phyloP scores from a whole-genome alignment of 2,888 invertebrate genomes.

The Drosophila kokeensis region DNA sequence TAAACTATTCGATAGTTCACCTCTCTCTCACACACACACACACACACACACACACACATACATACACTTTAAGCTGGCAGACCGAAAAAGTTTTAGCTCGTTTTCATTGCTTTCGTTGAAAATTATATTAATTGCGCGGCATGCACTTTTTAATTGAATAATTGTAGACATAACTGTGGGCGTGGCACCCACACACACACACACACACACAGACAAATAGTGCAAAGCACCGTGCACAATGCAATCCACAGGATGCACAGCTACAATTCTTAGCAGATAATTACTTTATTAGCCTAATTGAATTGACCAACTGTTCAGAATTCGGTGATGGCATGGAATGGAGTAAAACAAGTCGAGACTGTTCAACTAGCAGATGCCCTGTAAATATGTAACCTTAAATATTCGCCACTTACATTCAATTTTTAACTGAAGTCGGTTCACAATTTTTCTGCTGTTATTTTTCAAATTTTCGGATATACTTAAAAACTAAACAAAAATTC shows the following conservation, averaged over 20 bases:
- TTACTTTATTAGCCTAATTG: conserved; percentile 5
- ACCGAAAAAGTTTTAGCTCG: conserved; percentile 53
- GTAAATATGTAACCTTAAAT: background rate
- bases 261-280: background rate
- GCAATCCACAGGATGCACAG: background rate
- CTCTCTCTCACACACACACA: background rate
- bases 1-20: conserved; percentile 5
- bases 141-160: conserved; percentile 77
- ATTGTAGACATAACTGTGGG: conserved; percentile 64
- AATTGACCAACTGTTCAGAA: background rate
- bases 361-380: background rate
- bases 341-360: background rate
- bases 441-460: background rate
- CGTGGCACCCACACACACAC: conserved; percentile 26
- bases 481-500: no score
- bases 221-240: background rate
- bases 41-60: conserved; percentile 2
- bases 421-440: background rate
- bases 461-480: no score
- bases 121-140: conserved; percentile 68
- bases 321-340: background rate
- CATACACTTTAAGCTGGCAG: conserved; percentile 30
- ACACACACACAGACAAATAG: background rate
- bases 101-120: conserved; percentile 47
- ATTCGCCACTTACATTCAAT: background rate